These are phyloP conservation scores for Maniola hyperantus DNA, from an alignment of 2,888 invertebrate species.

Conservation along the genomic window DNA sequence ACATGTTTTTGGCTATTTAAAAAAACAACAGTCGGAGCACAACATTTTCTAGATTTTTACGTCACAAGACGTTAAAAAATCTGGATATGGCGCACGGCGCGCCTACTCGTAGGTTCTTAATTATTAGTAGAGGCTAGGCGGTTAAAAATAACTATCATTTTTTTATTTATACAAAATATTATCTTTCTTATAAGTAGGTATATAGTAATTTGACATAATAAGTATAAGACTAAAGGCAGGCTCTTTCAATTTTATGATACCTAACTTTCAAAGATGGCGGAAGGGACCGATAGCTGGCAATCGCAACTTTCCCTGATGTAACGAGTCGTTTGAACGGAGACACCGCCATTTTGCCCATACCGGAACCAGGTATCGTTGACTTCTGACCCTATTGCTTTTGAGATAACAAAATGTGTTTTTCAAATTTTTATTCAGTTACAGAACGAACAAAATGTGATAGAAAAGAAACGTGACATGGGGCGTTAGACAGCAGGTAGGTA, in stretches of 20 bases:
- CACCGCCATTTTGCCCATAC: slow-evolving; percentile 27
- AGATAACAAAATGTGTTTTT: slow-evolving; percentile 10
- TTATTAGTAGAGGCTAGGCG: too few relatives aligned
- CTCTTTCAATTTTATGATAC: slow-evolving; percentile 38
- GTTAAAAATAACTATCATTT: too few relatives aligned
- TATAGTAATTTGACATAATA: not conserved
- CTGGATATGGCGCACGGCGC: too few relatives aligned
- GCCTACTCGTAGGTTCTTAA: too few relatives aligned
- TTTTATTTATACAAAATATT: too few relatives aligned
- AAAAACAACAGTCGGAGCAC: too few relatives aligned
- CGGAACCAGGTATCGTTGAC: slow-evolving; percentile 32
- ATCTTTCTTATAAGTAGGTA: not conserved
- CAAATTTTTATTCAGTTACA: not conserved
- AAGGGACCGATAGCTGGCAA: slow-evolving; percentile 36
- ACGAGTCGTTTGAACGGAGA: slow-evolving; percentile 28
- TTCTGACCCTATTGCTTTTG: slow-evolving; percentile 20
- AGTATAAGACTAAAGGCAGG: too few relatives aligned
- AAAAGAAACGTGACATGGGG: not conserved
- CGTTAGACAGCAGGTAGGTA: not conserved
- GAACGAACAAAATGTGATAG: not conserved
- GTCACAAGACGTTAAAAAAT: too few relatives aligned
- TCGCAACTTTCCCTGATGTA: slow-evolving; percentile 35
- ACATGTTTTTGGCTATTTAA: too few relatives aligned
- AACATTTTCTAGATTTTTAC: too few relatives aligned
- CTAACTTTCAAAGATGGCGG: slow-evolving; percentile 31